A percentile compares a stretch with the other conserved stretches of the same genome.
phyloP scores from a whole-genome alignment of 1,140 invertebrate species.

The Chironomus tepperi region DNA sequence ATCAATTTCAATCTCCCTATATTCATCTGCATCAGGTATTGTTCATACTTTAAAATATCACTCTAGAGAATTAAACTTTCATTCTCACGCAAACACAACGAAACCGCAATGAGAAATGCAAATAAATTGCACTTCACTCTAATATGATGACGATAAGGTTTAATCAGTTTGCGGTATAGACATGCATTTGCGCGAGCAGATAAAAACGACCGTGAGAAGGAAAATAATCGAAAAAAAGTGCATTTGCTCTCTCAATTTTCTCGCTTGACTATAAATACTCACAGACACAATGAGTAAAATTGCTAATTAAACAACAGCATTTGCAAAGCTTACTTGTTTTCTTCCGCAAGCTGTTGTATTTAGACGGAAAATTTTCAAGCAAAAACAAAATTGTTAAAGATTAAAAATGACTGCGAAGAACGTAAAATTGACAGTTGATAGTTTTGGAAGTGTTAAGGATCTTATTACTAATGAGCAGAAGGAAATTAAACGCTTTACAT shows the following conservation, averaged over 20 bases:
- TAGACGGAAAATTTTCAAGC: neutral
- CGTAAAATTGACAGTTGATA: conserved; percentile 31
- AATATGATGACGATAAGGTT: neutral
- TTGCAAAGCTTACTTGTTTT: neutral
- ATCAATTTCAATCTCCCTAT: too few species aligned
- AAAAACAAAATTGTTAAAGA: neutral
- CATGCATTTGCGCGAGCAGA: neutral
- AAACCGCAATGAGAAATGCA: neutral
- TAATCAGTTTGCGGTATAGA: neutral
- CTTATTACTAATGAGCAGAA: conserved; percentile 37
- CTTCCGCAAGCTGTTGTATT: neutral
- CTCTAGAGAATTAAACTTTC: too few species aligned
- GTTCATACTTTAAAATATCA: too few species aligned
- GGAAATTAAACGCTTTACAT: conserved; percentile 46
- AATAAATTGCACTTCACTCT: neutral
- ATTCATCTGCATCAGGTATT: too few species aligned
- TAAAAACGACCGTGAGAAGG: neutral
- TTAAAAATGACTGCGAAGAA: neutral
- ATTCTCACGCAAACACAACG: neutral
- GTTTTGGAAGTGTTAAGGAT: conserved; percentile 33
- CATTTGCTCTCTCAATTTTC: neutral
- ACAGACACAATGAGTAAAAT: neutral
- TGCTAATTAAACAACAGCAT: neutral
- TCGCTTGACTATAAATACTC: conserved; percentile 15
- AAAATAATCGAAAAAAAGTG: neutral